Evolutionary conservation across 2,888 invertebrate species (phyloP).

Genomic region (Standfussiana lucernea): DNA sequence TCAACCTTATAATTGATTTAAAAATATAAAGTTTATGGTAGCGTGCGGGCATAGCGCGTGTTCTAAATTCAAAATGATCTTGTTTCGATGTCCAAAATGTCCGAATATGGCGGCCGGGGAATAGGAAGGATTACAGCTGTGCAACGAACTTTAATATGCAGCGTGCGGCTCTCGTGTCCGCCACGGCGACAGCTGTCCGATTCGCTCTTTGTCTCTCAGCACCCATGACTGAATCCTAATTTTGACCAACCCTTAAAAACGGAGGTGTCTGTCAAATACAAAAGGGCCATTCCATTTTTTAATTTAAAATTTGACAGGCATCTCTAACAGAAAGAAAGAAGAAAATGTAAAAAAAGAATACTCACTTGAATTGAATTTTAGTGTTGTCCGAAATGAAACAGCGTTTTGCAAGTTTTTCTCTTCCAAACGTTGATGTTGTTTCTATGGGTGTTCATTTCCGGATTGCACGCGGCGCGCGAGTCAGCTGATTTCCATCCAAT

Average conservation of each 20-base stretch:
- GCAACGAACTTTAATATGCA: constrained; percentile 83
- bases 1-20: constrained; percentile 64
- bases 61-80: constrained; percentile 61
- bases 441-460: constrained; percentile 80
- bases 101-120: constrained; percentile 71
- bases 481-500: constrained; percentile 88
- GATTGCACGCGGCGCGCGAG: constrained; percentile 81
- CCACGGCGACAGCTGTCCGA: constrained; percentile 78
- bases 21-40: constrained; percentile 52
- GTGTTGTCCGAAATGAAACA: constrained; percentile 62
- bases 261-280: constrained; percentile 54
- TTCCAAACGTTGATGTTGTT: constrained; percentile 68
- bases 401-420: constrained; percentile 69
- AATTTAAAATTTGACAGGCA: constrained; percentile 58
- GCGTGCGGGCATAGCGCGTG: constrained; percentile 32
- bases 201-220: constrained; percentile 71
- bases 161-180: constrained; percentile 76
- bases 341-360: constrained; percentile 65
- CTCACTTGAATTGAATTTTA: constrained; percentile 76
- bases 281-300: constrained; percentile 43
- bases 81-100: constrained; percentile 67
- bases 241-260: constrained; percentile 63
- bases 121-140: constrained; percentile 79
- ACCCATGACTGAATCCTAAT: constrained; percentile 66
- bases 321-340: constrained; percentile 38